Evolutionary conservation across 2,888 invertebrate genomes (phyloP), one percentile per base, ranked within the genome.

Genomic region (Zaprionus bogoriensis): DNA sequence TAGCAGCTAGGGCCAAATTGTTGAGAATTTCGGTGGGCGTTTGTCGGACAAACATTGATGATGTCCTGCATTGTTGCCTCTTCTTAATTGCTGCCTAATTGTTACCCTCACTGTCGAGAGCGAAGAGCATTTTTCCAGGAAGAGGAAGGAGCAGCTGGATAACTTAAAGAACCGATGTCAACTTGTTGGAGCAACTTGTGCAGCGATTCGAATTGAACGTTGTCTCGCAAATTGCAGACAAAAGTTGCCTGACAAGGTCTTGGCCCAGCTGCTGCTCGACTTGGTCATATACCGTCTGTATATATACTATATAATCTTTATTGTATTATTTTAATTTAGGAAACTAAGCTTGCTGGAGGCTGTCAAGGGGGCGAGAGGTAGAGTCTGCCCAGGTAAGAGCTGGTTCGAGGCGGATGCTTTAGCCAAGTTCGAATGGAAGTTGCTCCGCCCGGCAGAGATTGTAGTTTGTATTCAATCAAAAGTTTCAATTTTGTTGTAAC

Each of bases 401-500:
- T 20, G 53, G 44, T 58, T 67, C n/a, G n/a, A n/a, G n/a, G n/a
- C n/a, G n/a, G n/a, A n/a, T n/a, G n/a, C n/a, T n/a, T n/a, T n/a
- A n/a, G n/a, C n/a, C n/a, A n/a, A 62, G 55, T 64, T 72, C n/a
- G 46, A 54, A 62, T 53, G 74, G 38, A 73, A 76, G 55, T 71
- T 67, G 20, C 58, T 72, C 32, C 67, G 54, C 55, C 62, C 41
- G 22, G 28, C 58, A 51, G 69, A 81, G 74, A 74, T 78, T 85
- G 78, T 66, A 80, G 86, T 76, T 83, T 80, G 80, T 80, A 74
- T 83, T 83, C 82, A 85, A 83, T 83, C 82, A 85, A 83, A 83
- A 83, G 75, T 85, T 83, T 80, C 76, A 71, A 82, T 82, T 82
- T 80, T 76, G 68, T 68, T 74, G 62, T 45, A 62, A 51, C 52